A percentile compares a stretch with the other conserved stretches of the same genome.
Conservation (phyloP, 1,140 invertebrate genomes). For the Notospermus geniculatus region DNA sequence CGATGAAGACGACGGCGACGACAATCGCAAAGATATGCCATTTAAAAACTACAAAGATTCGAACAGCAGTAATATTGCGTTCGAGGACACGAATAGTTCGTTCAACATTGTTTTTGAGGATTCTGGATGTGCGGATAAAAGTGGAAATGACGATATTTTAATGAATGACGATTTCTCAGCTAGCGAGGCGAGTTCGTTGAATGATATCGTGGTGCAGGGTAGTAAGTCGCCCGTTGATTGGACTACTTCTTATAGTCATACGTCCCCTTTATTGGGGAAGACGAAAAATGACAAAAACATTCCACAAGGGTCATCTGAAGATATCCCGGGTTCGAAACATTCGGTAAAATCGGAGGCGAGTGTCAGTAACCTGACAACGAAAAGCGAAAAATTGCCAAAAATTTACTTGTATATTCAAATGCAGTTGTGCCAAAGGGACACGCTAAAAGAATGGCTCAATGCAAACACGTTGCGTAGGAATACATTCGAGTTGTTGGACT, state of each 20-base stretch:
- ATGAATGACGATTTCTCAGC: not conserved
- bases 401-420: conserved; percentile 94
- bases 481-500: conserved; percentile 60
- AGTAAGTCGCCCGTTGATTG: conserved; percentile 4
- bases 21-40: not conserved
- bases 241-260: not conserved
- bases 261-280: not conserved
- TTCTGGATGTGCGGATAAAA: conserved; percentile 39
- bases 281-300: not conserved
- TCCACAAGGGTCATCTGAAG: not conserved
- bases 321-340: not conserved
- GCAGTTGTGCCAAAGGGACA: conserved; percentile 88
- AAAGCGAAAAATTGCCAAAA: conserved; percentile 20
- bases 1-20: not conserved
- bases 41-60: conserved; percentile 49
- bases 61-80: conserved; percentile 25
- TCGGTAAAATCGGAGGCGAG: not conserved
- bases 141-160: conserved; percentile 9
- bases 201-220: not conserved
- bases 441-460: conserved; percentile 84
- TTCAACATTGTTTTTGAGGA: conserved; percentile 57
- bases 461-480: conserved; percentile 52
- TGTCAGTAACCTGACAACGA: not conserved
- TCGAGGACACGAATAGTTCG: conserved; percentile 18
- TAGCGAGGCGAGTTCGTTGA: conserved; percentile 7